Evolutionary conservation across 2,888 invertebrate genomes (phyloP).

Genomic region (Tachina grossa): DNA sequence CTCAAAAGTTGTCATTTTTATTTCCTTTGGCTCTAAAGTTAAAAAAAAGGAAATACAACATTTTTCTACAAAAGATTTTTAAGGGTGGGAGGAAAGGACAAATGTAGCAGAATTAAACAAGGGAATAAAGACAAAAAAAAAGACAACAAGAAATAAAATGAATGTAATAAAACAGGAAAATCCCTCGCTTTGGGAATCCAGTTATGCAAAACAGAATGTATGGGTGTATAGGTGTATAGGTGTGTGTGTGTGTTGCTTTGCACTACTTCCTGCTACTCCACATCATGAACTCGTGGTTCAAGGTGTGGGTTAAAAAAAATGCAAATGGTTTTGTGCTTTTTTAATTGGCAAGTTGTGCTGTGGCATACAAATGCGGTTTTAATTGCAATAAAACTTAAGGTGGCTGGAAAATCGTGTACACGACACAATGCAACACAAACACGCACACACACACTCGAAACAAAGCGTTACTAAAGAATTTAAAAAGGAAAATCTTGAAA

Average conservation of each 20-base stretch:
- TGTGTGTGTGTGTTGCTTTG: not conserved
- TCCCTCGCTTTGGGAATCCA: conserved; percentile 44
- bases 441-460: not conserved
- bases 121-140: conserved; percentile 37
- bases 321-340: conserved; percentile 71
- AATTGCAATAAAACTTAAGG: conserved; percentile 69
- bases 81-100: conserved; percentile 22
- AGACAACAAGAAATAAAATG: conserved; percentile 39
- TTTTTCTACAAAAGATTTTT: not conserved
- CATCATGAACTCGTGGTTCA: conserved; percentile 36
- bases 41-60: conserved; percentile 43
- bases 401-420: conserved; percentile 26
- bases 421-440: conserved; percentile 24
- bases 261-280: conserved; percentile 20
- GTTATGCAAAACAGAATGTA: conserved; percentile 2
- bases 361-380: conserved; percentile 73
- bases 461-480: conserved; percentile 9
- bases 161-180: conserved; percentile 58
- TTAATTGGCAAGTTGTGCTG: conserved; percentile 73
- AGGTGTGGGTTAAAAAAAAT: conserved; percentile 67
- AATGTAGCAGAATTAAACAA: conserved; percentile 32
- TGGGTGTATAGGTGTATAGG: not conserved
- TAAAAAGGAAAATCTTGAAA: conserved; percentile 12
- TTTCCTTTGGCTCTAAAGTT: conserved; percentile 63
- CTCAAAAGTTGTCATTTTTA: conserved; percentile 68